Evolutionary conservation across 2,888 invertebrate species (phyloP), one percentile per base, ranked within the genome.

Genomic region (Lasioglossum villosulum): DNA sequence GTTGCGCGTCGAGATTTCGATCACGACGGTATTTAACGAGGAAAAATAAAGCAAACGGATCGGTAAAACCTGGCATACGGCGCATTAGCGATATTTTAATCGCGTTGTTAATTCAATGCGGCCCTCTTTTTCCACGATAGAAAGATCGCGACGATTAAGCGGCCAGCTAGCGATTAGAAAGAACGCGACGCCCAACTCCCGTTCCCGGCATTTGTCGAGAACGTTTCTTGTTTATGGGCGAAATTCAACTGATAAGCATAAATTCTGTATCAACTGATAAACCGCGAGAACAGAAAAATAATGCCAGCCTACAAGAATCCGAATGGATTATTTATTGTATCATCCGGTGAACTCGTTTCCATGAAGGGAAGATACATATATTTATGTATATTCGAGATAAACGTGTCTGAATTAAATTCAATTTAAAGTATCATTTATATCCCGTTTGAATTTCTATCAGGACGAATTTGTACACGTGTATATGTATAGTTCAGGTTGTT

Each of bases 81-180:
- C 79, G 72, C 39, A 52, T 74, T 74, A 48, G 48, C 79, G 63
- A 74, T 52, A 79, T 52, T 79, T 79, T 74, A 74, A 79, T 79
- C 39, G 66, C 16, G 12, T 19, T 68, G 66, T 74, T 74, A 68
- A 68, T 68, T 74, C 52, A 37, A 74, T 23, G 12, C 74, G 52
- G 45, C 14, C 30, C 23, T 27, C 23, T 48, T 37, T 45, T 74
- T 14, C 12, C n/a, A 30, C 45, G 37, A 78, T 37, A 4, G 14
- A 34, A 63, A 42, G 70, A 78, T 78, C 34, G 2, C n/a, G 0
- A 19, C 37, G 73, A 74, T 74, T 52, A 66, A 48, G 59, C n/a
- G 66, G n/a, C 19, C 12, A 10, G 12, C 19, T 0, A 30, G 2
- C 23, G 56, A 56, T 56, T 74, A 37, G 56, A 56, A 56, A 52